Percentiles rank a stretch among this genome's conserved stretches.
Evolutionary conservation across 2,113 vertebrate species (phyloP).

Genomic region (Centropus unirufus): DNA sequence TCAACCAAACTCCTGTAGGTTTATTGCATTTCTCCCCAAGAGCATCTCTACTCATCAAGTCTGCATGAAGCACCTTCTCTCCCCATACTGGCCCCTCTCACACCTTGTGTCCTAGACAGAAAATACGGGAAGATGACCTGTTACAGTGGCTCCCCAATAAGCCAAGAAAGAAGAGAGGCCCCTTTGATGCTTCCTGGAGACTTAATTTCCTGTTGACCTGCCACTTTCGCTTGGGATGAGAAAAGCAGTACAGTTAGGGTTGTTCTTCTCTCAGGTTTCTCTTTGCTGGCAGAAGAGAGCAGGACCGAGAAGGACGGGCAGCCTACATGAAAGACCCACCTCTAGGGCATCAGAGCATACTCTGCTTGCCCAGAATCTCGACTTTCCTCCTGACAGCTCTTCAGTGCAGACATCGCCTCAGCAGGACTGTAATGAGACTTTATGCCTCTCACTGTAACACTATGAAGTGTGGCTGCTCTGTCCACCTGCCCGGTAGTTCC

Average conservation of each 20-base stretch:
- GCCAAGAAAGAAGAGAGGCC: neutral
- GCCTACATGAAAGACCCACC: neutral
- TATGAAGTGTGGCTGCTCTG: neutral
- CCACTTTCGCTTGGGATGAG: neutral
- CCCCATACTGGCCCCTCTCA: neutral
- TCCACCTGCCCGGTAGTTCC: neutral
- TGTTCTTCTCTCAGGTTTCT: neutral
- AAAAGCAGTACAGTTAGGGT: neutral
- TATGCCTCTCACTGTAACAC: neutral
- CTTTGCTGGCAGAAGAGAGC: neutral
- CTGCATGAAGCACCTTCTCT: neutral
- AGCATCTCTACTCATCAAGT: neutral
- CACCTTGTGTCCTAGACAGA: rapidly evolving
- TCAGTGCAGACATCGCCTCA: neutral
- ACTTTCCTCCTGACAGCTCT: neutral
- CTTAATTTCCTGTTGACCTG: neutral
- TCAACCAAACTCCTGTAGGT: neutral
- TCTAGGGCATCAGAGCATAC: neutral
- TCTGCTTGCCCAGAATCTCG: neutral
- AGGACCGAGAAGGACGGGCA: neutral
- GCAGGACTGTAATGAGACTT: neutral
- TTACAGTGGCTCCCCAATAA: neutral
- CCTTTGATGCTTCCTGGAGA: neutral
- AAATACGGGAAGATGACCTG: neutral
- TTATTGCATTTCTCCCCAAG: neutral